Evolutionary conservation across 2,113 vertebrate species (phyloP), one percentile per base, ranked within the genome.

Genomic region (Spea bombifrons): DNA sequence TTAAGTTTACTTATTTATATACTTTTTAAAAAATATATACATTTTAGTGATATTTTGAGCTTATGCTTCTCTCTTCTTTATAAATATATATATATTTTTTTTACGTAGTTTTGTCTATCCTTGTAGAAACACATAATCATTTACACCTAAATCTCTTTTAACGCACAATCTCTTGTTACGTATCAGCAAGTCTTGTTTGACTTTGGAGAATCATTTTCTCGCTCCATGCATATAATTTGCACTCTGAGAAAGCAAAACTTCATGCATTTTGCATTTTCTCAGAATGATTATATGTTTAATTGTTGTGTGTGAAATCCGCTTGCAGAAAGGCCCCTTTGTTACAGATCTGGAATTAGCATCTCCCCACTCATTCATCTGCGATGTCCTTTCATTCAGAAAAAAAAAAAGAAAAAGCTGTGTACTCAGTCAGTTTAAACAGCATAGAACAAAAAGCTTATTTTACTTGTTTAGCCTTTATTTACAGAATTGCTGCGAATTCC

Each of bases 201-300:
- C 71, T 80, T 80, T 80, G 71, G 68, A 65, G 78, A 80, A 80
- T 80, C 52, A 74, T 73, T 80, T 78, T 80, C 77, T 80, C 53
- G 16, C 71, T 74, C 64, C 71, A 47, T 30, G 71, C 78, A 74
- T 80, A 74, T 80, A 80, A 80, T 80, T 80, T 80, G 78, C n/a
- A 6, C 78, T 67, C 53, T 59, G 71, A 74, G 64, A 74, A 80
- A 80, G 78, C 78, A 73, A 80, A 80, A 80, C 78, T 80, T 80
- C 78, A 74, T 80, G 78, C 78, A 80, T 80, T 80, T 80, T 80
- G 78, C 78, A 80, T 80, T 80, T 80, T 80, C 78, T 80, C 63
- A 73, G 78, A 80, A 80, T 80, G 71, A 80, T 80, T 80, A 73
- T 80, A 80, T 74, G 78, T 80, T 80, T 80, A 80, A 80, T 80